These are phyloP conservation scores for Drosophila engyochracea DNA, from an alignment of 2,888 invertebrate species.

Conservation along the genomic window DNA sequence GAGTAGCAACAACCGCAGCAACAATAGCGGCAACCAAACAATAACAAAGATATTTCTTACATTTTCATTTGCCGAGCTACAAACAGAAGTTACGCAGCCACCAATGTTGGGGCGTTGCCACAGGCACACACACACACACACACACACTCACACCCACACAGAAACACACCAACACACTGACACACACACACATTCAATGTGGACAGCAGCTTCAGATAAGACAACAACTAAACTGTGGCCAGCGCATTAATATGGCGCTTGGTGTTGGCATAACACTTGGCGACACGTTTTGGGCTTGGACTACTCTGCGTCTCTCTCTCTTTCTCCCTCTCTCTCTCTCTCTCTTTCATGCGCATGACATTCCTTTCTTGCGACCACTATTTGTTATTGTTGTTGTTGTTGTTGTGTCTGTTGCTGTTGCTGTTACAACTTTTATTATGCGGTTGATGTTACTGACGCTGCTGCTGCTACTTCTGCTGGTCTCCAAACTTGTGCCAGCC, in stretches of 20 bases:
- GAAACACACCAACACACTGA: constrained; percentile 27
- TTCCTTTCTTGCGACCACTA: constrained; percentile 43
- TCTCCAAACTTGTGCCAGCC: constrained; percentile 44
- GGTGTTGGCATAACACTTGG: constrained; percentile 68
- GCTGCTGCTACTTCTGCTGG: constrained; percentile 9
- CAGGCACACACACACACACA: constrained; percentile 37
- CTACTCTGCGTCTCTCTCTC: neutral
- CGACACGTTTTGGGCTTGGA: constrained; percentile 76
- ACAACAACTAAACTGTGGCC: constrained; percentile 71
- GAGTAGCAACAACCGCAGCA: constrained; percentile 30
- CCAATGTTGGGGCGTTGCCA: constrained; percentile 57
- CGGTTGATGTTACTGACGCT: constrained; percentile 16
- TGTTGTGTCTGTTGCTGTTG: constrained; percentile 22
- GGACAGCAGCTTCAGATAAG: constrained; percentile 67
- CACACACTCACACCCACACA: constrained; percentile 37
- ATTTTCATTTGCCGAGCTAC: constrained; percentile 60
- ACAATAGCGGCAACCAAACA: constrained; percentile 58
- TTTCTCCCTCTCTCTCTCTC: neutral
- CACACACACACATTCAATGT: constrained; percentile 36
- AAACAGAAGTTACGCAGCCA: constrained; percentile 48
- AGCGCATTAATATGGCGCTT: constrained; percentile 71
- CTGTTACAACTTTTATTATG: constrained; percentile 35
- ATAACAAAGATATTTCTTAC: constrained; percentile 73
- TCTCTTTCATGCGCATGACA: constrained; percentile 69
- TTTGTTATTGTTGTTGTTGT: constrained; percentile 23